Evolutionary conservation across 2,797 vertebrate species (phyloP), one percentile per base, ranked within the genome.

Genomic region (Meda fulgida): DNA sequence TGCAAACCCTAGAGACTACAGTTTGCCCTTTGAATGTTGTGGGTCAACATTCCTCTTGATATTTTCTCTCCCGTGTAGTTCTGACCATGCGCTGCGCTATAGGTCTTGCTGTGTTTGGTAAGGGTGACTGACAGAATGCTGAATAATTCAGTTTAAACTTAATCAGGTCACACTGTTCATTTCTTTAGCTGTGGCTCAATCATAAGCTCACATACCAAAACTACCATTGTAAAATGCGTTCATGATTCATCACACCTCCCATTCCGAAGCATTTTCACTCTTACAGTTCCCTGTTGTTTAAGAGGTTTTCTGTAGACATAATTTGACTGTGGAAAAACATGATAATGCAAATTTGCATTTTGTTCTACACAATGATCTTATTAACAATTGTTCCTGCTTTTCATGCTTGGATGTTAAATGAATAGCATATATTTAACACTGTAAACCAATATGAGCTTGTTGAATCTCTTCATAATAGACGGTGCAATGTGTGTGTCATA

Each of bases 101-200:
- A 48, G 70, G 81, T 48, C 55, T 83, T 5, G 55, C 55, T 72
- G 29, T 63, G 29, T 83, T 83, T 51, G 31, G 23, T 83, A 65
- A 73, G 51, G 73, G 38, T 36, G 43, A 31, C 81, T 36, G 70
- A 65, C 40, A 36, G 55, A 53, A 29, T 76, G 58, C 55, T 75
- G 6, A 83, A 83, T 83, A 83, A 76, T 83, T 83, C 72, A 83
- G 72, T 83, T 83, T 53, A 76, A 53, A 51, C 58, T 38, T 76
- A 76, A 83, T 83, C 31, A 83, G 81, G 71, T 38, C 43, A 48
- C 26, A 36, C 70, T 26, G 71, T 76, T 76, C 43, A 18, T 75
- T 76, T 38, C 71, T 75, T 63, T 76, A 83, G 31, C 65, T 6
- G 46, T 38, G 66, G 7, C 65, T 80, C 23, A 6, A 38, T 67